A percentile compares a stretch with the other conserved stretches of the same genome.
These are phyloP conservation scores for Neogobius melanostomus DNA, from an alignment of 2,113 vertebrate genomes.

Conservation along the genomic window DNA sequence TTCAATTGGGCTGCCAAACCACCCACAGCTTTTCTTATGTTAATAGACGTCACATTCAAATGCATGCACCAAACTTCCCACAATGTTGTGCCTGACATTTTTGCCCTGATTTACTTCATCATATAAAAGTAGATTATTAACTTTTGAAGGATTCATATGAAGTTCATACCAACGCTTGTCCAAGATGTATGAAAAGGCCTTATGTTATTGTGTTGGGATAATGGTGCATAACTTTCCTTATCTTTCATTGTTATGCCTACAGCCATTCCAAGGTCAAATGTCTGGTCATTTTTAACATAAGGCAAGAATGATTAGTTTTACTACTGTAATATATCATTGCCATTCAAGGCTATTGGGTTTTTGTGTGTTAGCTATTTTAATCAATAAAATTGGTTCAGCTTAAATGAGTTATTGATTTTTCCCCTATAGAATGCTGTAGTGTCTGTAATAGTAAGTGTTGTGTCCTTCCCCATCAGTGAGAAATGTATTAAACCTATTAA, in stretches of 20 bases:
- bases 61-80: constrained; percentile 5
- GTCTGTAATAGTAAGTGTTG: not conserved
- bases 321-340: constrained; percentile 85
- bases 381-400: constrained; percentile 29
- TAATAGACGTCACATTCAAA: constrained; percentile 29
- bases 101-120: not conserved
- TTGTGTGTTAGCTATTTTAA: constrained; percentile 71
- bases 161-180: too few relatives aligned
- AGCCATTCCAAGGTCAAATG: not conserved
- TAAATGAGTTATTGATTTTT: constrained; percentile 35
- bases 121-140: not conserved
- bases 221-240: too few relatives aligned
- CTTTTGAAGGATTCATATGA: too few relatives aligned
- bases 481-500: constrained; percentile 33
- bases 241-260: not conserved
- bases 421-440: constrained; percentile 14
- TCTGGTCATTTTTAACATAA: not conserved
- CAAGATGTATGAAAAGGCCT: too few relatives aligned
- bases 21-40: constrained; percentile 30
- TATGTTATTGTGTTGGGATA: too few relatives aligned
- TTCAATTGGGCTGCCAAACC: constrained; percentile 38
- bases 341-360: constrained; percentile 86
- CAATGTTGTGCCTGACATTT: not conserved
- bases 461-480: not conserved
- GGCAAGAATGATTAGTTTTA: constrained; percentile 71